A percentile compares a stretch with the other conserved stretches of the same genome.
Evolutionary conservation across 2,113 vertebrate genomes (phyloP).

Genomic region (Ahaetulla prasina): DNA sequence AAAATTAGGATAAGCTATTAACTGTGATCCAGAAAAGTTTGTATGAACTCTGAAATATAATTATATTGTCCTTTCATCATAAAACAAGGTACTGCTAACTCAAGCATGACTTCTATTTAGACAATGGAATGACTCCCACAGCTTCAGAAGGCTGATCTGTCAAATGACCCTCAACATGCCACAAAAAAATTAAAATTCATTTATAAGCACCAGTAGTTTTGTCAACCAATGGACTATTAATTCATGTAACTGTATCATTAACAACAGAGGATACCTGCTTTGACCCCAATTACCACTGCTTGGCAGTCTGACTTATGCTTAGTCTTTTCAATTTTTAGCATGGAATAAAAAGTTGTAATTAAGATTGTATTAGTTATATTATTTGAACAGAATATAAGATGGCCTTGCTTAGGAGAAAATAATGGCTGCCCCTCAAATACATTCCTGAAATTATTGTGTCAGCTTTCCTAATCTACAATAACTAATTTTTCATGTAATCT

Average conservation of each 20-base stretch:
- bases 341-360: not conserved
- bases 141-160: not conserved
- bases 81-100: not conserved
- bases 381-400: not conserved
- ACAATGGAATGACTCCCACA: not conserved
- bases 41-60: not conserved
- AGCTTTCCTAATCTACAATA: not conserved
- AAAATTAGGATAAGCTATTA: not conserved
- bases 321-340: not conserved
- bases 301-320: not conserved
- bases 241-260: not conserved
- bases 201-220: slow-evolving; percentile 32
- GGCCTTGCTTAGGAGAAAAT: not conserved
- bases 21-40: not conserved
- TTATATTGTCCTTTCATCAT: not conserved
- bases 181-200: slow-evolving; percentile 13
- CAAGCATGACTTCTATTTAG: not conserved
- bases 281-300: not conserved
- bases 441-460: not conserved
- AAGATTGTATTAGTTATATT: not conserved
- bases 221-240: slow-evolving; percentile 31
- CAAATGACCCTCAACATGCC: not conserved
- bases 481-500: not conserved
- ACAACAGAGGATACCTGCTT: not conserved
- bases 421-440: not conserved